phyloP scores from a whole-genome alignment of 2,113 vertebrate species.

The Rhadina sibilatrix region DNA sequence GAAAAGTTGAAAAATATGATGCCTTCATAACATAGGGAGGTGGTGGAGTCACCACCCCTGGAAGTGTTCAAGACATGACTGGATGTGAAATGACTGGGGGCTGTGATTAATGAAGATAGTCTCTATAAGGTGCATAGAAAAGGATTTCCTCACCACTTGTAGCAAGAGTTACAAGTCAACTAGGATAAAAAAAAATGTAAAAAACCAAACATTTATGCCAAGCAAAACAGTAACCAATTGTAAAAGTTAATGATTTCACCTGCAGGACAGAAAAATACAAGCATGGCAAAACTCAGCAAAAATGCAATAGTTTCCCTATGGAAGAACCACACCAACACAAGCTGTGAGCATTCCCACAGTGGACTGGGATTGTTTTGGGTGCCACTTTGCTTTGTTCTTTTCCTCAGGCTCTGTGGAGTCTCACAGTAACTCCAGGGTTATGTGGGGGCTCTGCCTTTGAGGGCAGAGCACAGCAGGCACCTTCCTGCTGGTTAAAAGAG shows the following conservation, averaged over 20 bases:
- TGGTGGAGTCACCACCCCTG: not conserved
- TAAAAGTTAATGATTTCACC: not conserved
- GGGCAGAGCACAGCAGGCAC: not conserved
- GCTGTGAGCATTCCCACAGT: not conserved
- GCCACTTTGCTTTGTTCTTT: not conserved
- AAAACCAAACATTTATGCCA: fast-evolving
- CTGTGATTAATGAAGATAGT: not conserved
- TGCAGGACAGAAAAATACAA: not conserved
- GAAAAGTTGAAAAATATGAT: not conserved
- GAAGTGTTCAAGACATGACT: not conserved
- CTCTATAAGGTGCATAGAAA: not conserved
- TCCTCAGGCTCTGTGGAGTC: not conserved
- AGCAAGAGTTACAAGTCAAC: not conserved
- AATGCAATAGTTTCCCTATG: fast-evolving
- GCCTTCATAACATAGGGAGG: not conserved
- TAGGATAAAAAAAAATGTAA: not conserved
- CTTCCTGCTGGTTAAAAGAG: not conserved
- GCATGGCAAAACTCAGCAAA: not conserved
- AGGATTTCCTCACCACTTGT: not conserved
- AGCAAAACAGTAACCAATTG: not conserved
- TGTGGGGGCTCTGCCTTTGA: not conserved
- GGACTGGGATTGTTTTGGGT: not conserved
- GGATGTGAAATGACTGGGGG: not conserved
- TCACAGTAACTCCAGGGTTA: fast-evolving
- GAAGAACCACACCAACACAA: not conserved